phyloP scores from a whole-genome alignment of 2,113 vertebrate species.

The Caracal caracal region DNA sequence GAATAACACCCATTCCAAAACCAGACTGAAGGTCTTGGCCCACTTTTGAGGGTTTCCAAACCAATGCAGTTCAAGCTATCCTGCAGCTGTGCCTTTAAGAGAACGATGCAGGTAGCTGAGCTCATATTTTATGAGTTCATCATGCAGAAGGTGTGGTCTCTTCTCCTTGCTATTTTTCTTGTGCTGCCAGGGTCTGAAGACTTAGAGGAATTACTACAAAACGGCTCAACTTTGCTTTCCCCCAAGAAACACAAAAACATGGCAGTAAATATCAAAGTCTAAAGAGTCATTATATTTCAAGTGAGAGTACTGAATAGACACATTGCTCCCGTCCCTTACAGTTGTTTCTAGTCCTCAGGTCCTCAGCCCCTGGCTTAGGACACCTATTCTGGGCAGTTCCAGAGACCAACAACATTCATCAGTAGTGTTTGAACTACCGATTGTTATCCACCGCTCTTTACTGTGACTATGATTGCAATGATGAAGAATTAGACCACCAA shows the following conservation, averaged over 20 bases:
- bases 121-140: neutral
- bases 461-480: neutral
- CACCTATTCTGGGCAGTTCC: neutral
- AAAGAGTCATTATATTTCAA: neutral
- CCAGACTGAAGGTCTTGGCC: conserved; percentile 27
- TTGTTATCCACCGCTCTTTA: neutral
- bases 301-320: neutral
- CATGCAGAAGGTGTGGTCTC: neutral
- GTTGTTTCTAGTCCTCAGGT: neutral
- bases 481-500: neutral
- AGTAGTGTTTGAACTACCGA: neutral
- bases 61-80: neutral
- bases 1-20: neutral
- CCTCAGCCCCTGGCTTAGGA: neutral
- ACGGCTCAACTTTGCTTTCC: neutral
- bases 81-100: conserved; percentile 46
- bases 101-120: neutral
- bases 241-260: neutral
- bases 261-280: neutral
- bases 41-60: neutral
- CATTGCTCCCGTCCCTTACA: neutral
- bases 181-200: neutral
- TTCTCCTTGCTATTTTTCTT: conserved; percentile 15
- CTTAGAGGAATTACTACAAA: neutral
- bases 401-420: neutral